Evolutionary conservation across 2,797 vertebrate genomes (phyloP).

Genomic region (Gymnothorax reevesii): DNA sequence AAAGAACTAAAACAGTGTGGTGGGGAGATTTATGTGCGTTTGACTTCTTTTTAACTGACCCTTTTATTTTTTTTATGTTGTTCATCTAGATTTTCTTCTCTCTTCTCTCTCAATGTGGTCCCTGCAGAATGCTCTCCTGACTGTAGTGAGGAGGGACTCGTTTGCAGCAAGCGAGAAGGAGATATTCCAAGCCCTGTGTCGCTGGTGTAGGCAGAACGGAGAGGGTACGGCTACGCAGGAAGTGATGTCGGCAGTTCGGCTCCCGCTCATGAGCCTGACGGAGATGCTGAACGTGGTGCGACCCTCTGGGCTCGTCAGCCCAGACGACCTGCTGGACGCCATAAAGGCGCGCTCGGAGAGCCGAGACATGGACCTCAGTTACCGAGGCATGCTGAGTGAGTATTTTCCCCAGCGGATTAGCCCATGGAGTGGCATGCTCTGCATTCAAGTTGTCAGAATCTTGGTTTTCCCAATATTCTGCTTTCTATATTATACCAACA

Average conservation of each 20-base stretch:
- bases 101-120: not conserved
- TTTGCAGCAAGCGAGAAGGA: slow-evolving; percentile 94
- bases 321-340: slow-evolving; percentile 93
- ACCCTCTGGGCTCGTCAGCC: slow-evolving; percentile 87
- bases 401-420: not conserved
- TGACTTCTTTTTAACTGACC: not conserved
- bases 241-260: slow-evolving; percentile 92
- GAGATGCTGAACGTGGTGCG: slow-evolving; percentile 95
- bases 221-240: slow-evolving; percentile 76
- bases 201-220: slow-evolving; percentile 89
- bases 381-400: slow-evolving; percentile 87
- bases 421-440: not conserved
- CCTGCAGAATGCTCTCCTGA: slow-evolving; percentile 84
- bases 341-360: slow-evolving; percentile 96
- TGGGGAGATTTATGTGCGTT: not conserved
- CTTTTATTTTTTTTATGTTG: not conserved
- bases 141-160: slow-evolving; percentile 87
- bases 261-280: slow-evolving; percentile 94
- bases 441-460: not conserved
- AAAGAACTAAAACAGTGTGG: not conserved
- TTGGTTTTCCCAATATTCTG: not conserved
- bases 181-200: slow-evolving; percentile 92
- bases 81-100: not conserved
- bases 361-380: slow-evolving; percentile 98
- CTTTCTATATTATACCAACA: not conserved